phyloP scores from a whole-genome alignment of 2,113 vertebrate genomes.

The Stictonetta naevosa region DNA sequence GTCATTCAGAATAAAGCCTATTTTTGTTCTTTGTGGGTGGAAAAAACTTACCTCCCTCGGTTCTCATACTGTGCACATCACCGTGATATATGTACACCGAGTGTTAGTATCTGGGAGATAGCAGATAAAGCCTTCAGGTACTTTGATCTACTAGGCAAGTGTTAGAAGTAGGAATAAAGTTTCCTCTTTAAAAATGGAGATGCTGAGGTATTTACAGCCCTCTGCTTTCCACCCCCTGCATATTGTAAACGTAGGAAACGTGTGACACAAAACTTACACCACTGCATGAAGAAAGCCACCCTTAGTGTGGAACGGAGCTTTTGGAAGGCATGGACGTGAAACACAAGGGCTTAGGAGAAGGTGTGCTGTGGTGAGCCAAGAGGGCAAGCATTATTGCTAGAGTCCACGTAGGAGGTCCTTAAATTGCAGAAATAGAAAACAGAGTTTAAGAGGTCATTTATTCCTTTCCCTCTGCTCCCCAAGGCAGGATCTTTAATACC shows the following conservation, averaged over 20 bases:
- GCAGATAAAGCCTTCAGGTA: constrained; percentile 13
- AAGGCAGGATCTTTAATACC: background rate
- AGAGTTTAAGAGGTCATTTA: background rate
- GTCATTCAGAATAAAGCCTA: constrained; percentile 45
- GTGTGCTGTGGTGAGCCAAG: background rate
- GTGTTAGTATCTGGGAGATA: constrained; percentile 40
- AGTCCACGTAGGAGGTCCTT: background rate
- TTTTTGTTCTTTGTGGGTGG: constrained; percentile 63
- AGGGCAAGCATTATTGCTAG: background rate
- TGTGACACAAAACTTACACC: background rate
- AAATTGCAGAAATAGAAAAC: background rate
- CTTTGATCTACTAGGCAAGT: constrained; percentile 15
- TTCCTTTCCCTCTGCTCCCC: background rate
- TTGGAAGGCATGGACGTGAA: background rate
- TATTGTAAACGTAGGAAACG: background rate
- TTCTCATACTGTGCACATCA: constrained; percentile 21
- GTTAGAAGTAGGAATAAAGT: constrained; percentile 11
- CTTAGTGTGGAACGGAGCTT: background rate
- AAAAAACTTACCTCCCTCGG: background rate
- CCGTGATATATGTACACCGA: background rate
- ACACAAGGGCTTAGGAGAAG: background rate
- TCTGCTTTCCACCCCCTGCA: background rate
- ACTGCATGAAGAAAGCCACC: background rate
- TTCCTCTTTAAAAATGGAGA: background rate
- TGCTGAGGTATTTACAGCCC: background rate